Evolutionary conservation across 1,140 invertebrate species (phyloP).

Genomic region (Drosophila ercepeae): DNA sequence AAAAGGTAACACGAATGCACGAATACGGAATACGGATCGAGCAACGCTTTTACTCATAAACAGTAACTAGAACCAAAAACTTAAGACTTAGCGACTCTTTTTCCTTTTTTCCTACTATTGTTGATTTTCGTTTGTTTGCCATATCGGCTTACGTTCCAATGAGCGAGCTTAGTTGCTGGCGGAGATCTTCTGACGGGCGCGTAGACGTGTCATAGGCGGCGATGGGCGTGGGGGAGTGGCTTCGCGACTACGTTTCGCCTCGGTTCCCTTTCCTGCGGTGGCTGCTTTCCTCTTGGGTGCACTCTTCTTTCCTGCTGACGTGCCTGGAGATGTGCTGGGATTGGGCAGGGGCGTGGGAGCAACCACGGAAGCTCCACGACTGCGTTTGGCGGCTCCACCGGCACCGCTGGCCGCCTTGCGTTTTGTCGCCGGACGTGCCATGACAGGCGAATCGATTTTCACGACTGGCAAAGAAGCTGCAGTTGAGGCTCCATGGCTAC

Average conservation of each 20-base stretch:
- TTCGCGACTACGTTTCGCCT: conserved; percentile 21
- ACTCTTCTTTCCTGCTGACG: neutral
- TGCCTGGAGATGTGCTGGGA: neutral
- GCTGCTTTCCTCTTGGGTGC: conserved; percentile 36
- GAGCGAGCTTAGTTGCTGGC: conserved; percentile 39
- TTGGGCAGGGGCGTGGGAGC: neutral
- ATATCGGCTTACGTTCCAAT: conserved; percentile 33
- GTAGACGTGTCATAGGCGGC: conserved; percentile 70
- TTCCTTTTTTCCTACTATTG: conserved; percentile 36
- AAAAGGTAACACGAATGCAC: conserved; percentile 12
- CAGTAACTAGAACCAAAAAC: conserved; percentile 68
- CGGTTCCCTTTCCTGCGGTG: conserved; percentile 4
- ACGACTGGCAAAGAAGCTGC: conserved; percentile 21
- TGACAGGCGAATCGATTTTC: conserved; percentile 33
- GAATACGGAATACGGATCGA: neutral
- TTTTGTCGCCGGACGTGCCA: conserved; percentile 12
- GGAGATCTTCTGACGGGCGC: conserved; percentile 73
- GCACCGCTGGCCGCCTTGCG: conserved; percentile 12
- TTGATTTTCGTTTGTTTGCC: conserved; percentile 20
- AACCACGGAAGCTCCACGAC: conserved; percentile 9
- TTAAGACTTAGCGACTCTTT: conserved; percentile 37
- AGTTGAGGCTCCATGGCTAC: conserved; percentile 2
- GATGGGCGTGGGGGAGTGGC: conserved; percentile 46
- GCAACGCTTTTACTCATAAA: conserved; percentile 31
- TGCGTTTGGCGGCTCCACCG: conserved; percentile 40